A percentile compares a stretch with the other conserved stretches of the same genome.
phyloP scores from a whole-genome alignment of 2,797 vertebrate species.

The Poeciliopsis infans region DNA sequence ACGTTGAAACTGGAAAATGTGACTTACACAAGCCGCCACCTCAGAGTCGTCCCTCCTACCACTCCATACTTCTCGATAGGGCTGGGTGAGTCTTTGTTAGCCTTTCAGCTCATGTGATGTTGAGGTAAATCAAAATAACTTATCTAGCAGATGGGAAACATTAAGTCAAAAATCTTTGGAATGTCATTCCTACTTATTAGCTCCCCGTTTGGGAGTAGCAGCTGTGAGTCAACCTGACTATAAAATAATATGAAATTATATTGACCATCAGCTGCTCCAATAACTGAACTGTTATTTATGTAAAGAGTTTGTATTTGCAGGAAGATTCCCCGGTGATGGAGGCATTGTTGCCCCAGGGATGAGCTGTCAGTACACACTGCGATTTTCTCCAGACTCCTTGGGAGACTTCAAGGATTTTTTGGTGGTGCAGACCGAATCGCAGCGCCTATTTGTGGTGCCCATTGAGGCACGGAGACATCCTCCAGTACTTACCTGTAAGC shows the following conservation, averaged over 20 bases:
- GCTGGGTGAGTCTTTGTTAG: conserved; percentile 83
- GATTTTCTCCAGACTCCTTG: conserved; percentile 88
- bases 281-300: neutral
- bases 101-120: neutral
- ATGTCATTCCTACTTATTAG: conserved; percentile 13
- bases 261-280: neutral
- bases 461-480: conserved; percentile 86
- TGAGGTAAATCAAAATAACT: neutral
- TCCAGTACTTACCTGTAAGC: conserved; percentile 89
- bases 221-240: neutral
- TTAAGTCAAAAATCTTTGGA: conserved; percentile 10
- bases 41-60: conserved; percentile 88
- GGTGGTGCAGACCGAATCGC: conserved; percentile 85
- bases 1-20: conserved; percentile 88
- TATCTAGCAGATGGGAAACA: neutral
- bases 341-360: conserved; percentile 93
- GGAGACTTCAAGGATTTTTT: conserved; percentile 88
- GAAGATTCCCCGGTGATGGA: conserved; percentile 90
- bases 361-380: conserved; percentile 88
- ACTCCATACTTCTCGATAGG: conserved; percentile 87
- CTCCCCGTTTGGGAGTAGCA: neutral
- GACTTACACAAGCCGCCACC: conserved; percentile 84
- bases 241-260: neutral
- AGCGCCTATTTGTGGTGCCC: conserved; percentile 83
- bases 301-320: conserved; percentile 68